A percentile compares a stretch with the other conserved stretches of the same genome.
Conservation (phyloP, 2,888 invertebrate species). For the Aricia artaxerxes region DNA sequence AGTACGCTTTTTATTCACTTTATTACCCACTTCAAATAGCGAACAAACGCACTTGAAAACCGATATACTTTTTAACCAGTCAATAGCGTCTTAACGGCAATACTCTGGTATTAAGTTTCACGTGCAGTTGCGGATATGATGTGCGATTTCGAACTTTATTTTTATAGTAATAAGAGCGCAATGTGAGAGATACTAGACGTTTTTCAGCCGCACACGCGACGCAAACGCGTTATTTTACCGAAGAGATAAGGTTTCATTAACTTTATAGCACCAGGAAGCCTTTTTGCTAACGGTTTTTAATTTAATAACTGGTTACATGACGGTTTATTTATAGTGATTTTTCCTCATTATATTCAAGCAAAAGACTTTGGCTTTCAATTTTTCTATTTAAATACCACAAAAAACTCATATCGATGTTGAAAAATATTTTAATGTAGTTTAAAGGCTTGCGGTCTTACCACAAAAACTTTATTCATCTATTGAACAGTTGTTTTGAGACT, state of each 20-base stretch:
- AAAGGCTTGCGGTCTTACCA: too few relatives aligned
- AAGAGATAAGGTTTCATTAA: constrained; percentile 25
- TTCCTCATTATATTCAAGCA: background rate
- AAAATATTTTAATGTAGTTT: too few relatives aligned
- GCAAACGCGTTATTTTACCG: constrained; percentile 16
- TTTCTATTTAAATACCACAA: too few relatives aligned
- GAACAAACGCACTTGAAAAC: constrained; percentile 12
- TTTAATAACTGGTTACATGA: background rate
- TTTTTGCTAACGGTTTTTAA: background rate
- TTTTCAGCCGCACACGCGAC: constrained; percentile 22
- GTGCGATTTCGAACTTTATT: background rate
- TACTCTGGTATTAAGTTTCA: constrained; percentile 2
- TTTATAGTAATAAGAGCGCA: background rate
- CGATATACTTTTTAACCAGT: constrained; percentile 17
- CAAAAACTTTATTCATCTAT: too few relatives aligned
- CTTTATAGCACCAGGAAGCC: constrained; percentile 28
- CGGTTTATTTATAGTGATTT: background rate
- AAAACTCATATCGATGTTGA: too few relatives aligned
- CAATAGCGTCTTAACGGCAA: constrained; percentile 19
- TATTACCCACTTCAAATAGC: background rate
- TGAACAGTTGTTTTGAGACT: too few relatives aligned
- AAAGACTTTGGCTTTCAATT: too few relatives aligned
- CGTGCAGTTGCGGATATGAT: background rate
- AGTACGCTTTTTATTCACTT: constrained; percentile 1
- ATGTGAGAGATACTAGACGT: background rate